These are phyloP conservation scores for Prietella phreatophila DNA, from an alignment of 2,113 vertebrate genomes.

Conservation along the genomic window DNA sequence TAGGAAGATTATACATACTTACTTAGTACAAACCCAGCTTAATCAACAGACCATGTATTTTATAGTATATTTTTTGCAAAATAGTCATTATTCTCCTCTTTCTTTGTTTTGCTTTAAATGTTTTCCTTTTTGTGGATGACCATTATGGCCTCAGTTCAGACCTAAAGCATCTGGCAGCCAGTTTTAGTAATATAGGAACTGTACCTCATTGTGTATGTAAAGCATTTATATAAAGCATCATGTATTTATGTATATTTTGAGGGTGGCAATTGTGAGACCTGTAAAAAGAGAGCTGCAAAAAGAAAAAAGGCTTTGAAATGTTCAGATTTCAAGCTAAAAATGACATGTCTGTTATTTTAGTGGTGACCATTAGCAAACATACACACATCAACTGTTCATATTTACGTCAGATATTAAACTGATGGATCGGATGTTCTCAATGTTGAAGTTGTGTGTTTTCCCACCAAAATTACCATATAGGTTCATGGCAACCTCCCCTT, in stretches of 20 bases:
- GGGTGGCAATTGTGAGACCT: not conserved
- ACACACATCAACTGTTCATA: not conserved
- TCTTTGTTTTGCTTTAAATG: not conserved
- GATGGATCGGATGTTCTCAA: not conserved
- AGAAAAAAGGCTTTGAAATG: not conserved
- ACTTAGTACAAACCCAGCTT: slow-evolving; percentile 1
- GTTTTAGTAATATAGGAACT: not conserved
- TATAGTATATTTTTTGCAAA: not conserved
- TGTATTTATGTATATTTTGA: not conserved
- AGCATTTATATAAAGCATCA: not conserved
- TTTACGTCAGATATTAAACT: not conserved
- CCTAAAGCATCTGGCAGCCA: not conserved
- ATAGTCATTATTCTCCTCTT: not conserved
- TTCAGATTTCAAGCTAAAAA: not conserved
- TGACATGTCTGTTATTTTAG: not conserved
- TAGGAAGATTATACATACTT: not conserved
- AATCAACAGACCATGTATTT: not conserved
- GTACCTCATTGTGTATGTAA: not conserved
- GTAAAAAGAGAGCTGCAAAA: not conserved
- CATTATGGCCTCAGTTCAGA: not conserved
- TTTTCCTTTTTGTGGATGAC: not conserved
- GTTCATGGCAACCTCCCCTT: not conserved
- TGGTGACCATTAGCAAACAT: not conserved
- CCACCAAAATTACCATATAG: not conserved
- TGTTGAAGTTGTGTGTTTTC: not conserved